Evolutionary conservation across 1,140 invertebrate species (phyloP).

Genomic region (Microplitis demolitor): DNA sequence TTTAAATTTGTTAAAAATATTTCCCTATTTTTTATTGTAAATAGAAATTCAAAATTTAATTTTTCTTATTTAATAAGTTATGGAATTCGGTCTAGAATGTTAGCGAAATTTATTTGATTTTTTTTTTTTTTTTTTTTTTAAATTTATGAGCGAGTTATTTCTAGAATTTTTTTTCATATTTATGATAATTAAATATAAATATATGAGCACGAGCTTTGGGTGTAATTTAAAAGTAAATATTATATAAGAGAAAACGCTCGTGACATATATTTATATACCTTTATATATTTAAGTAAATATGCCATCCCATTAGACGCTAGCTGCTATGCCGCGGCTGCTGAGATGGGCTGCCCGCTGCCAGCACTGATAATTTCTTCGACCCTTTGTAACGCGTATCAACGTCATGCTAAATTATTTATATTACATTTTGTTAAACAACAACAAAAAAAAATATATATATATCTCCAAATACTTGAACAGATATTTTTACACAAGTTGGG

Average conservation of each 20-base stretch:
- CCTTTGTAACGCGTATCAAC: slow-evolving; percentile 1
- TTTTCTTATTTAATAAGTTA: background rate
- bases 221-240: background rate
- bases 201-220: too few species aligned
- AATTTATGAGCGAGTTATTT: too few species aligned
- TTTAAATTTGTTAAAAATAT: too few species aligned
- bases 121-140: too few species aligned
- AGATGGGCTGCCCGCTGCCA: slow-evolving; percentile 56
- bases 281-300: slow-evolving; percentile 24
- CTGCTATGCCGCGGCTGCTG: slow-evolving; percentile 56
- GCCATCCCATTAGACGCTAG: slow-evolving; percentile 52
- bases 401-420: background rate
- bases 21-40: too few species aligned
- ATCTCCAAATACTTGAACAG: too few species aligned
- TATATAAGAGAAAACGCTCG: slow-evolving; percentile 2
- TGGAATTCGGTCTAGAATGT: too few species aligned
- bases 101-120: too few species aligned
- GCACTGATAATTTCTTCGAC: slow-evolving; percentile 48
- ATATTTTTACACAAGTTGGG: too few species aligned
- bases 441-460: background rate
- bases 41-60: background rate
- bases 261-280: slow-evolving; percentile 4
- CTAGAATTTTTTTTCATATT: too few species aligned
- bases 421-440: background rate
- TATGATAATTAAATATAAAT: too few species aligned